Evolutionary conservation across 37 sponge, comb jelly and placozoan species (phyloP), one percentile per base, ranked within the genome.

Genomic region (Cliona cf. orientalis): DNA sequence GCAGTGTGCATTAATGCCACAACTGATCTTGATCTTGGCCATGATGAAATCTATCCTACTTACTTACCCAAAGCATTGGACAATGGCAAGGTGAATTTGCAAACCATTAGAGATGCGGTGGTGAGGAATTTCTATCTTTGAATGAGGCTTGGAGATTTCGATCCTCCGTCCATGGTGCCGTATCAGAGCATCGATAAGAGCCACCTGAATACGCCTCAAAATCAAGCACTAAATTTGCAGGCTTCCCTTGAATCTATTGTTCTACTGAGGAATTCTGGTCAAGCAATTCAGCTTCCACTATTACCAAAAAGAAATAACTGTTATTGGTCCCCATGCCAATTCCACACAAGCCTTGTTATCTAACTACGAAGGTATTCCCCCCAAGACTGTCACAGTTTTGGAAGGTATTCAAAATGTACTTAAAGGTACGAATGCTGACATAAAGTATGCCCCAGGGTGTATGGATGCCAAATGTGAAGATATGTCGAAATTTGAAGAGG

Each of bases 91-190:
- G 86, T 90, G 3, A 19, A 31, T 5, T 5, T 42, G 9, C 58
- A 61, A 7, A 56, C 81, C 12, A 70, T 89, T 32, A 33, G 1
- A 40, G 76, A 39, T 39, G 83, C 89, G 0, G 83, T 88, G 11
- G 58, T 65, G 78, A 65, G 90, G 31, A 84, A 45, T n/a, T 84
- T 89, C 17, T 83, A 82, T 56, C 42, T 82, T 6, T 56, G 85
- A n/a, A 84, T 89, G 41, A 35, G 83, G 11, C 17, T 88, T 3
- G 90, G 90, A 1, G 90, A 89, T 62, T 89, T 89, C 79, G 90
- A 89, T 42, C 90, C 84, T 35, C 73, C 46, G 2, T 80, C 71
- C 9, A 57, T 76, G 79, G 90, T 83, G 11, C 74, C 78, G 2
- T 89, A 84, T 32, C 89, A 88, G 72, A 42, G 17, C 6, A 81